Conservation (phyloP, 2,888 invertebrate species). For the Baronia brevicornis region DNA sequence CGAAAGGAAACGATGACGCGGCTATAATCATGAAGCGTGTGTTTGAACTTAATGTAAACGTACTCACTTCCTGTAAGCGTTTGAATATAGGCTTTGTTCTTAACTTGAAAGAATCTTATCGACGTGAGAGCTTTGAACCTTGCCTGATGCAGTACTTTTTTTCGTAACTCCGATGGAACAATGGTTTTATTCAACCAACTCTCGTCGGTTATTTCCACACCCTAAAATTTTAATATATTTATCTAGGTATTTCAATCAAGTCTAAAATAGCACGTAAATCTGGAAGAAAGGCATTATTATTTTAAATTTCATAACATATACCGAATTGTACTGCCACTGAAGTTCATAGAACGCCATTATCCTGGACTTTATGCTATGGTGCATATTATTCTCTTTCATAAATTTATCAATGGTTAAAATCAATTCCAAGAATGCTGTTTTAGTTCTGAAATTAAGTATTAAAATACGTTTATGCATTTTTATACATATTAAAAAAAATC, state of each 20-base stretch:
- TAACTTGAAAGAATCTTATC: conserved; percentile 64
- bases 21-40: too few species aligned
- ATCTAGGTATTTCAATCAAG: too few species aligned
- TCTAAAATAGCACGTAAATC: too few species aligned
- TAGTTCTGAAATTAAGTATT: conserved; percentile 38
- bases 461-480: background rate
- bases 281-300: background rate
- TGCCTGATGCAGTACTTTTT: conserved; percentile 66
- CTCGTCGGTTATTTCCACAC: conserved; percentile 60
- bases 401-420: conserved; percentile 66
- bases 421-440: conserved; percentile 65
- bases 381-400: conserved; percentile 67
- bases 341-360: conserved; percentile 69
- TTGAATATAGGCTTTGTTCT: conserved; percentile 67
- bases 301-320: conserved; percentile 22
- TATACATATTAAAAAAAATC: conserved; percentile 1
- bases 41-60: conserved; percentile 14
- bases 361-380: conserved; percentile 54
- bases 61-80: conserved; percentile 60
- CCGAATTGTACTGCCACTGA: conserved; percentile 72
- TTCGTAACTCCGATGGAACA: conserved; percentile 55
- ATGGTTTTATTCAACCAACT: conserved; percentile 63
- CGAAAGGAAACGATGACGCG: too few species aligned
- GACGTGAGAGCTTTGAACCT: conserved; percentile 63
- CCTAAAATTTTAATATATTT: conserved; percentile 31